These are phyloP conservation scores for Calidris pygmaea DNA, from an alignment of 2,113 vertebrate species.

Conservation along the genomic window DNA sequence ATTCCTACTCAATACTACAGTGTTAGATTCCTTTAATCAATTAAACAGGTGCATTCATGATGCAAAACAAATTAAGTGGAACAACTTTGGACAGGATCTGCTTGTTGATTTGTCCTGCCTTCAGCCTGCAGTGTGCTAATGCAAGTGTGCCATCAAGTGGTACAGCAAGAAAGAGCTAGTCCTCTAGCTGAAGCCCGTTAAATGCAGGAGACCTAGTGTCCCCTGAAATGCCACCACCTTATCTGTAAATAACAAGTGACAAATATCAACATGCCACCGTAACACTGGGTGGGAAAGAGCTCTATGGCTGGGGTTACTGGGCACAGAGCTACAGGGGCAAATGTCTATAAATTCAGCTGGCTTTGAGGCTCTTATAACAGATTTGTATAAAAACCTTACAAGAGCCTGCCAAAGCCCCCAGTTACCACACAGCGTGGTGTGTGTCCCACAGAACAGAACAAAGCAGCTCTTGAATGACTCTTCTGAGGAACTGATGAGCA, in stretches of 20 bases:
- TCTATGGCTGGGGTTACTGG: neutral
- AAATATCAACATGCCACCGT: accelerated
- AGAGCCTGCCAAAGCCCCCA: neutral
- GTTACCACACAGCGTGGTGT: neutral
- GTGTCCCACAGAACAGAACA: neutral
- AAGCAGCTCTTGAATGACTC: neutral
- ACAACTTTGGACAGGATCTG: neutral
- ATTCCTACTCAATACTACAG: neutral
- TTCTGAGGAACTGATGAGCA: neutral
- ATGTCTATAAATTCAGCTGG: neutral
- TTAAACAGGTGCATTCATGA: constrained; percentile 9
- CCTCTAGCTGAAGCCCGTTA: neutral
- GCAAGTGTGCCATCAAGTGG: constrained; percentile 70
- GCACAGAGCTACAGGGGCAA: neutral
- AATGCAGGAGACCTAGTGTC: neutral
- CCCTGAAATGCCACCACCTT: neutral
- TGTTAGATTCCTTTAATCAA: constrained; percentile 32
- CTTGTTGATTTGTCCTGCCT: neutral
- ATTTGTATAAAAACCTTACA: neutral
- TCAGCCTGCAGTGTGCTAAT: neutral
- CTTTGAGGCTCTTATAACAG: neutral
- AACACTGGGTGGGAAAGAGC: neutral
- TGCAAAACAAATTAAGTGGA: constrained; percentile 44
- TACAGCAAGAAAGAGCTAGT: neutral
- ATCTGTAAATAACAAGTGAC: neutral